These are phyloP conservation scores for Cygnus atratus DNA, from an alignment of 2,113 vertebrate genomes.

Conservation along the genomic window DNA sequence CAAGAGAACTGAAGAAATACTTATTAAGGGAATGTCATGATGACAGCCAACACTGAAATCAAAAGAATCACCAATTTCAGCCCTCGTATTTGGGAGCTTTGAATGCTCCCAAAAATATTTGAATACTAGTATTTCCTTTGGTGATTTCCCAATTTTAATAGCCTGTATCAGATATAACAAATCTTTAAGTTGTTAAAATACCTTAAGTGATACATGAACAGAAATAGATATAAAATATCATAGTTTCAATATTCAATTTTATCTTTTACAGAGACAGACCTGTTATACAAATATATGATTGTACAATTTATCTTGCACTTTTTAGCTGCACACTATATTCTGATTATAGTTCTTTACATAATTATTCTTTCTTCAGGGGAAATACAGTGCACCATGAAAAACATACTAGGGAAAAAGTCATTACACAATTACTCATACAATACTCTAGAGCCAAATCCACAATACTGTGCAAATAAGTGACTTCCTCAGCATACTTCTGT, in stretches of 20 bases:
- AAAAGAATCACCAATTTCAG: neutral
- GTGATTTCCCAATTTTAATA: neutral
- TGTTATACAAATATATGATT: constrained; percentile 28
- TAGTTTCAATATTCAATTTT: constrained; percentile 32
- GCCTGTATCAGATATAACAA: constrained; percentile 1
- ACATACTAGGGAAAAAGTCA: constrained; percentile 15
- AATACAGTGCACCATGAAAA: constrained; percentile 8
- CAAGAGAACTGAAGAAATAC: neutral
- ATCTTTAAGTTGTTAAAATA: constrained; percentile 45
- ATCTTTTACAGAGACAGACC: constrained; percentile 34
- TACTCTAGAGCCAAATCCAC: constrained; percentile 42
- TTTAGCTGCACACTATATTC: neutral
- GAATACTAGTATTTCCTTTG: neutral
- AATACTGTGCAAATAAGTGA: constrained; percentile 1
- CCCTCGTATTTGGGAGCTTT: neutral
- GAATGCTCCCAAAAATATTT: too few relatives aligned
- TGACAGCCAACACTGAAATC: neutral
- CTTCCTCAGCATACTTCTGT: neutral
- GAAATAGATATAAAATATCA: constrained; percentile 12
- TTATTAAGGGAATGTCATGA: neutral
- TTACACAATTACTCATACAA: constrained; percentile 41
- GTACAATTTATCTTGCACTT: constrained; percentile 18
- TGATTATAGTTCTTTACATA: constrained; percentile 64
- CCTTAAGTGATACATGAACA: neutral
- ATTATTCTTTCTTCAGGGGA: constrained; percentile 67